Evolutionary conservation across 2,797 vertebrate species (phyloP), one percentile per base, ranked within the genome.

Genomic region (Phylloscopus collybita): DNA sequence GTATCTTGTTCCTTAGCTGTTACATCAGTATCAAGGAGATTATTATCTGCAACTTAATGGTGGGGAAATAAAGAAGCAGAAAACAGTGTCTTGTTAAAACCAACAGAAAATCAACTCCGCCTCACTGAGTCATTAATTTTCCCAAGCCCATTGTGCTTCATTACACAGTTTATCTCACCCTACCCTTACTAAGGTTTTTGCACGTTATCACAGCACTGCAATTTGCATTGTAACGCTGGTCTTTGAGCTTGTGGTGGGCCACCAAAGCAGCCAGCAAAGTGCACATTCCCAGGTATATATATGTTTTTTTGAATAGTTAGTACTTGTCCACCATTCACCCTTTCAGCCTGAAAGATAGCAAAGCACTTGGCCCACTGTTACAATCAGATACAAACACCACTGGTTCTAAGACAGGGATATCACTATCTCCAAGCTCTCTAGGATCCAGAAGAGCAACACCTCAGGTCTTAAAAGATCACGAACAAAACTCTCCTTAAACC

Each of bases 381-480:
- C 0, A 0, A 30, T 13, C 36, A 60, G 25, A 51, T 13, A 50
- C 40, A 54, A 64, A 71, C 1, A 49, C 7, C 17, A 23, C 36
- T 73, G 7, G 27, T 54, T 70, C 51, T 14, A 11, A 51, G 30
- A 22, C 0, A 3, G 26, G 65, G 56, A 65, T 45, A 40, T 40
- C 40, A 40, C 40, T 40, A 7, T 4, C 22, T 36, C 49, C 59
- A 80, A 60, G 42, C 20, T 45, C 34, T 29, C 34, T 25, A 62
- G 34, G 51, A 88, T 23, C 22, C 54, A 71, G 34, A 85, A 64
- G 12, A 90, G 18, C 13, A 64, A 67, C 16, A 13, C 22, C 18
- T 65, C 38, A 36, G 8, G 22, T 69, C 44, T 66, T 59, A n/a
- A 57, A 36, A 72, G 16, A 51, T 66, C 13, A 6, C 2, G 29